A percentile compares a stretch with the other conserved stretches of the same genome.
phyloP scores from a whole-genome alignment of 2,797 vertebrate genomes.

The Basileuterus tristriatus region DNA sequence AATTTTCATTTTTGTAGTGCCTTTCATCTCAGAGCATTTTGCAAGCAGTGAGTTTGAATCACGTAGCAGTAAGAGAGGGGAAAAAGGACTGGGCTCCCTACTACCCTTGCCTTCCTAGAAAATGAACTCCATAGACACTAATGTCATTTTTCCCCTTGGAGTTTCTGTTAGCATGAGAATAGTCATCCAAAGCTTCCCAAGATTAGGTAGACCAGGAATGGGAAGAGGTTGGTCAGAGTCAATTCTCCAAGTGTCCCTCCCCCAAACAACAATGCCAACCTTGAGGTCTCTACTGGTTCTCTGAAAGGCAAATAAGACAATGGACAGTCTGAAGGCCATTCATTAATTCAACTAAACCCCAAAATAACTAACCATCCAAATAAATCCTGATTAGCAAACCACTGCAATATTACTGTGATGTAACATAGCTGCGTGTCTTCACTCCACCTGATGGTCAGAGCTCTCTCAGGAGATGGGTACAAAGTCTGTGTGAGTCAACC shows the following conservation, averaged over 20 bases:
- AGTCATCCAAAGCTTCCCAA: neutral
- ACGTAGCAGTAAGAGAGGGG: neutral
- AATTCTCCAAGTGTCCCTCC: neutral
- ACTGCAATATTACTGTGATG: neutral
- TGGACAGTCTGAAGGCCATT: neutral
- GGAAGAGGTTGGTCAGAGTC: neutral
- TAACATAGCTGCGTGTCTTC: accelerated
- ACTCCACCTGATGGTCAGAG: neutral
- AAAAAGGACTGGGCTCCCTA: neutral
- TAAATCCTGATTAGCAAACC: neutral
- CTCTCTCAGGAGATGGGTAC: accelerated
- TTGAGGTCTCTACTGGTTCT: neutral
- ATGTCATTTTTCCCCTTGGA: neutral
- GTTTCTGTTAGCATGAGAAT: neutral
- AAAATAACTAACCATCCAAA: neutral
- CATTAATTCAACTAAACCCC: neutral
- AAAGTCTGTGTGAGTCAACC: accelerated
- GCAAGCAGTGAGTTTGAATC: neutral
- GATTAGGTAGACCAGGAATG: neutral
- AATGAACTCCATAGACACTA: neutral
- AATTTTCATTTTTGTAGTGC: constrained; percentile 14
- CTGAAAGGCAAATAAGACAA: neutral
- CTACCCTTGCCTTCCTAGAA: neutral
- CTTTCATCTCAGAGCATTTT: constrained; percentile 3
- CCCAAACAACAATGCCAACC: neutral